Base-by-base conservation (phyloP, 2,113 vertebrate species). In the Brevimyrus niger region DNA sequence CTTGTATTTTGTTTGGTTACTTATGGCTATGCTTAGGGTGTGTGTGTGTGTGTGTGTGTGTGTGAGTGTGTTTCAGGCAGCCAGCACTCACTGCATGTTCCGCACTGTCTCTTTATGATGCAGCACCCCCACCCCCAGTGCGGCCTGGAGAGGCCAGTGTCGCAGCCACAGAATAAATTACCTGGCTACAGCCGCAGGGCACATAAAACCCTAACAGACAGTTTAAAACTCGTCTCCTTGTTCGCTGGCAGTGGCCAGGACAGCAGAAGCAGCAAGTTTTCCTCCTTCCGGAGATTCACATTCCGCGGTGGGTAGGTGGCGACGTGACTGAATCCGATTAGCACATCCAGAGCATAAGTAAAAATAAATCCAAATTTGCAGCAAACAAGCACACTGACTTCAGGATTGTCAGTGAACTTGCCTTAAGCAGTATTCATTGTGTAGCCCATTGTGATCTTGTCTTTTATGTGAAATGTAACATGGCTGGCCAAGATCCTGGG, bases 81-180 rank as follows among this genome's bases (percentile, higher is more conserved):
- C 69, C 47, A 35, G 48, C 6, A 27, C 10, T 9, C 6, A 55
- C 48, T 35, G 48, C 23, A n/a, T 27, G 27, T 15, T 17, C 91
- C 91, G 94, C 91, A 92, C 91, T 92, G 90, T 83, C 87, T 94
- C 93, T 94, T 95, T 96, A 94, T 95, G 94, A 95, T 95, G 94
- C 94, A 95, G 27, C 55, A 83, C 85, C 31, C 86, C 27, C 51
- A 31, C 51, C 35, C 53, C 86, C 48, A n/a, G 53, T 51, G 46
- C 82, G 53, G 85, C 85, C 23, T 9, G 13, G 31, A 48, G 85
- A 89, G 51, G 80, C 88, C 87, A 48, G 89, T 91, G 90, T 90
- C 90, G 89, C 85, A 76, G 51, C 47, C 35, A 80, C 86, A 4
- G 90, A 92, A 92, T 91, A 91, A 91, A 92, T 90, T 88, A 87